Evolutionary conservation across 1,140 invertebrate species (phyloP), one percentile per base, ranked within the genome.

Genomic region (Neuroterus valhalla): DNA sequence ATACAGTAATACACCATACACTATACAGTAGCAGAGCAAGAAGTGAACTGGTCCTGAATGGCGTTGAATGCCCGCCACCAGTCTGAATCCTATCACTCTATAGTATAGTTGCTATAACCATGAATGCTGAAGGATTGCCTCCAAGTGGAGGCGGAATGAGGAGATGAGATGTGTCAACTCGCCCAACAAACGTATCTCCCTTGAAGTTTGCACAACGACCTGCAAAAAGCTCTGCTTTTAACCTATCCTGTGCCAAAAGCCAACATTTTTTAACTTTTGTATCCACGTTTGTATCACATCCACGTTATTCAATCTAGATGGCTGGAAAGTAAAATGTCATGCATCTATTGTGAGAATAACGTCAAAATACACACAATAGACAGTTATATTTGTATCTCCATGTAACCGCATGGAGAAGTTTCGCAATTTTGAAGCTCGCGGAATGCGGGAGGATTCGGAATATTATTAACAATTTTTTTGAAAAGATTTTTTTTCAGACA

Each of bases 41-140:
- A 62, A 31, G 55, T 62, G 15, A 55, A 31, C 11, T 21, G 23
- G 26, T 26, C 21, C 52, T 55, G 50, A 55, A 55, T 55, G 26
- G 52, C 12, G 52, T 26, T 62, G 55, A 62, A 62, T 62, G n/a
- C 55, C 23, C 26, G 55, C 31, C 55, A 62, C 55, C 21, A 21
- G 52, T 31, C 15, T 62, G 55, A 62, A 62, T 62, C 55, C 14
- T 62, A 62, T 62, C 55, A 62, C 11, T 38, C 31, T 62, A 62
- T 62, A 10, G 6, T 38, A 62, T 62, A 62, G 26, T 62, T 62
- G 31, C 55, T 26, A 62, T 62, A 62, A 62, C 23, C 23, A 3
- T 62, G 52, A 62, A 55, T 55, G 21, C 21, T 15, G 52, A 62
- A 62, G 55, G 55, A 62, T 62, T n/a, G n/a, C 55, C 23, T 62